Percentiles rank a stretch among this genome's conserved stretches.
These are phyloP conservation scores for Irena cyanogastra DNA, from an alignment of 2,113 vertebrate species.

Conservation along the genomic window DNA sequence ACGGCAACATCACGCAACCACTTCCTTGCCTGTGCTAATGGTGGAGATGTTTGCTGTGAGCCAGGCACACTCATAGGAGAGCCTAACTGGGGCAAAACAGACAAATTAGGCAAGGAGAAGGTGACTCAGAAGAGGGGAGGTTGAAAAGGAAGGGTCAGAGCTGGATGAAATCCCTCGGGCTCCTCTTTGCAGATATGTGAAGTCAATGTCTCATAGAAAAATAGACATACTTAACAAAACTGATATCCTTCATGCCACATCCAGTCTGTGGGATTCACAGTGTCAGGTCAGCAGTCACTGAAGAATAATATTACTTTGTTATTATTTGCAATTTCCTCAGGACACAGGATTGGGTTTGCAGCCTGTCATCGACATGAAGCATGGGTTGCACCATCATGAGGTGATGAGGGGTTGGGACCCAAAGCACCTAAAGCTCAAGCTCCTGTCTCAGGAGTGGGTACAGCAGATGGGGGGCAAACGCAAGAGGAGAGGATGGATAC, in stretches of 20 bases:
- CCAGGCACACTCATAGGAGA: not conserved
- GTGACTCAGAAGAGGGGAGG: not conserved
- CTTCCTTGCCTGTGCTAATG: not conserved
- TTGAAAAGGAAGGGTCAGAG: not conserved
- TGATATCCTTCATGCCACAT: not conserved
- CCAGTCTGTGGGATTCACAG: not conserved
- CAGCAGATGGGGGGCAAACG: not conserved
- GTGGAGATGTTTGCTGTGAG: not conserved
- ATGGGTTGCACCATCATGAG: not conserved
- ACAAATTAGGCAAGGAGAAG: not conserved
- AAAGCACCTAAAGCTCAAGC: rapidly evolving
- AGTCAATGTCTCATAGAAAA: not conserved
- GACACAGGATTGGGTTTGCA: not conserved
- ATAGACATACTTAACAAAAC: not conserved
- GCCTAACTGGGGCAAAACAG: not conserved
- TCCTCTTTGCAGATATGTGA: not conserved
- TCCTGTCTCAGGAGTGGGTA: not conserved
- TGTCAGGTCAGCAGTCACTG: not conserved
- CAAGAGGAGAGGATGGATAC: not conserved
- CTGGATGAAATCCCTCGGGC: not conserved
- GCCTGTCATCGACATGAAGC: rapidly evolving
- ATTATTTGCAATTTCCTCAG: not conserved
- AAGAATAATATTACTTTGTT: not conserved
- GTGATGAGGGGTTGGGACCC: not conserved
- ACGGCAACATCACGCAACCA: not conserved